Base-by-base conservation (phyloP, 2,797 vertebrate genomes). In the Lepus oiostolus region DNA sequence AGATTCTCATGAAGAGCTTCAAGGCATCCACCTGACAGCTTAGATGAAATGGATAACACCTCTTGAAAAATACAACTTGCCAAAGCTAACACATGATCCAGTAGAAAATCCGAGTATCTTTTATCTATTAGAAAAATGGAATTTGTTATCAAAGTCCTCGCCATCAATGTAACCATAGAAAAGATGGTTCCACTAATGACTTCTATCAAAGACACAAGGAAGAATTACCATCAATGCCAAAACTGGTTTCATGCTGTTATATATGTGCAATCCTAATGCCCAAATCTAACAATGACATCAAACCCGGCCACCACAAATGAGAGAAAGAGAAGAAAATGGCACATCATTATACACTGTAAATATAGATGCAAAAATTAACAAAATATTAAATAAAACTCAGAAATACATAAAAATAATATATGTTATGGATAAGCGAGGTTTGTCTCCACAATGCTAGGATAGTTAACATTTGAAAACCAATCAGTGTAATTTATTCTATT, bases 381-480 rank as follows among this genome's bases (percentile, higher is more conserved):
- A 90, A 82, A 67, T 79, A 35, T 52, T 79, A 30, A 32, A 50
- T 17, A 77, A 26, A 80, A 80, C 84, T 5, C 30, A 72, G 14
- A 19, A 71, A 47, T n/a, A 70, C 16, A 71, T 32, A 58, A 58
- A 21, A 79, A 12, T 65, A 74, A 71, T 28, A 75, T 52, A 52
- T 60, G 24, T 42, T 62, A 76, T 52, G 7, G 22, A 8, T 21
- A 71, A 80, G 38, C 70, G 28, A 14, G n/a, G 28, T 81, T 84
- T 92, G 70, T 65, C 28, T 13, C 32, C 54, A 54, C 32, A 85
- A 92, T 22, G 19, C 22, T 52, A 50, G 35, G 1, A 16, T 32
- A 71, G 35, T 75, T 94, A 86, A 86, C 68, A 62, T 82, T 75
- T 74, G 52, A 65, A 93, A 71, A 87, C 6, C 38, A 72, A 38